A percentile compares a stretch with the other conserved stretches of the same genome.
Evolutionary conservation across 2,797 vertebrate species (phyloP).

Genomic region (Bothrops alternatus): DNA sequence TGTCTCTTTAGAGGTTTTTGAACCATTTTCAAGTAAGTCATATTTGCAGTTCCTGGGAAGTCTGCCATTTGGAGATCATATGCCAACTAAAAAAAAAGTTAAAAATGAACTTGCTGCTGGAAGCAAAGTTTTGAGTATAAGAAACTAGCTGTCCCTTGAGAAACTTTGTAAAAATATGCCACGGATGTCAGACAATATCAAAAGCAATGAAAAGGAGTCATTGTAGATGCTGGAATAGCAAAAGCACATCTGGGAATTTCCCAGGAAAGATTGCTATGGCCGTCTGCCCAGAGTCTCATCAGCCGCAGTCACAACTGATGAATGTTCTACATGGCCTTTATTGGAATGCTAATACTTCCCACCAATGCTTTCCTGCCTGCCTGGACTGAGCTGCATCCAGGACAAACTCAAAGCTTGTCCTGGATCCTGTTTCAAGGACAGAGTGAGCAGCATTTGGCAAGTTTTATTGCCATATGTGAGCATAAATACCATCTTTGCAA

Average conservation of each 20-base stretch:
- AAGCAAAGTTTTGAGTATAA: slow-evolving; percentile 6
- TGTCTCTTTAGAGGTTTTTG: background rate
- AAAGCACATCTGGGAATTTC: background rate
- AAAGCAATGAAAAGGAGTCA: background rate
- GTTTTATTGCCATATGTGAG: background rate
- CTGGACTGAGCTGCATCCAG: background rate
- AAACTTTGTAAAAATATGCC: background rate
- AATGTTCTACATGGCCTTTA: background rate
- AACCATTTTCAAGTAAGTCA: background rate
- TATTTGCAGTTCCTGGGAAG: background rate
- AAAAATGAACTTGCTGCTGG: slow-evolving; percentile 8
- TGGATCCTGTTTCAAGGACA: background rate
- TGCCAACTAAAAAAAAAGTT: background rate
- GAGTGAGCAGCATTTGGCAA: slow-evolving; percentile 8
- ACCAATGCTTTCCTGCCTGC: background rate
- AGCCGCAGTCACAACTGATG: background rate
- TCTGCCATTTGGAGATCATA: background rate
- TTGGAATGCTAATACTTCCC: background rate
- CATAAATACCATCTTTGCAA: background rate
- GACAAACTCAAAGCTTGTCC: background rate
- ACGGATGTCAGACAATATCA: background rate
- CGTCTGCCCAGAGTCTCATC: background rate
- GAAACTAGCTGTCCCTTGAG: background rate
- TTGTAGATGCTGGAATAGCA: background rate
- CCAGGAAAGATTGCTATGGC: background rate